These are phyloP conservation scores for Crepidodera aurea DNA, from an alignment of 2,888 invertebrate genomes.

Conservation along the genomic window DNA sequence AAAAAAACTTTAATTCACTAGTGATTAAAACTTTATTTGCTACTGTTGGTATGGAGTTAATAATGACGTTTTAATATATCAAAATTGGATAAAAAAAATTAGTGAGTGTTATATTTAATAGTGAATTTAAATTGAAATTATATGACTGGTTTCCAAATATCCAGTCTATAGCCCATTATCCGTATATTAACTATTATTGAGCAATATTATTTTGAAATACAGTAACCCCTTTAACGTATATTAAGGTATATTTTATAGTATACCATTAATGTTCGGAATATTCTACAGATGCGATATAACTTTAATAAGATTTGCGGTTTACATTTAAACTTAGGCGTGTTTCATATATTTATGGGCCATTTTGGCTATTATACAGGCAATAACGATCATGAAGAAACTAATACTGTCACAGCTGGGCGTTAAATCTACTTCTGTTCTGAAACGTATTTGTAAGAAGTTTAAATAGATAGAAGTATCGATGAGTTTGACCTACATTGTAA, in stretches of 20 bases:
- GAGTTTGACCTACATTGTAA: neutral
- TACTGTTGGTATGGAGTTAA: no score
- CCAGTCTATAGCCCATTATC: no score
- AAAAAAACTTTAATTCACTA: no score
- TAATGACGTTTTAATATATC: no score
- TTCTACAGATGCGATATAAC: conserved; percentile 4
- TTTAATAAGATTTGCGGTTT: conserved; percentile 10
- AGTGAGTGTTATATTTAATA: no score
- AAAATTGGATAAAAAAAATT: no score
- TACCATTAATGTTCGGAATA: neutral
- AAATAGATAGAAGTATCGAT: neutral
- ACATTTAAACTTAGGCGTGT: conserved; percentile 8
- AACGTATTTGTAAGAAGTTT: conserved; percentile 2
- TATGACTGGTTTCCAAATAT: no score
- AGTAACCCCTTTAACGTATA: neutral
- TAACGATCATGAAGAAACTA: conserved; percentile 9
- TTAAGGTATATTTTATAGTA: neutral
- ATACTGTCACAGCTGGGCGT: neutral
- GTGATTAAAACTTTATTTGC: no score
- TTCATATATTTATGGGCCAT: conserved; percentile 21
- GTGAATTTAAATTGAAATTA: no score
- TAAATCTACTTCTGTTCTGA: neutral
- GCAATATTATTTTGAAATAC: neutral
- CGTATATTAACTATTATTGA: neutral
- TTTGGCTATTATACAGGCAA: conserved; percentile 7